Base-by-base conservation (phyloP, 1,140 invertebrate genomes). In the Drosophila mauritiana region DNA sequence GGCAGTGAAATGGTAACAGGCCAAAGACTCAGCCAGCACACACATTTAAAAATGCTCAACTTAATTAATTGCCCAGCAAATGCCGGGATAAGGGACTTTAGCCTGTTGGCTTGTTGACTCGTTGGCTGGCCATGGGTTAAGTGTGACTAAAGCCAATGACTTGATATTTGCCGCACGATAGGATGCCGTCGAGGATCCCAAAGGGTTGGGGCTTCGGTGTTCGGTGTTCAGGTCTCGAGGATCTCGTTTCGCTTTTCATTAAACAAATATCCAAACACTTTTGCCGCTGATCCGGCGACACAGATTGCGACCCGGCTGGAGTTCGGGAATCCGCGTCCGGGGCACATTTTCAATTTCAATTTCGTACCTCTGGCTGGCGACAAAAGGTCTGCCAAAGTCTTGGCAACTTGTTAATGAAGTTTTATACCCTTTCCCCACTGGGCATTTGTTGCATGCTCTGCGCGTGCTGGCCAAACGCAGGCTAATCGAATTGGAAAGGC, bases 241-340 rank as follows among this genome's bases (percentile, higher is more conserved):
- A 12, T 54, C 69, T 76, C 64, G 83, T 79, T 86, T 86, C 82
- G 79, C 82, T 86, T 78, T 86, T 86, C 83, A 86, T 86, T 86
- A 89, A 86, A 89, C 84, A 89, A 86, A 86, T 86, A 86, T 89
- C 79, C 83, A 86, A 86, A 86, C 84, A 88, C 84, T 73, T 86
- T 83, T 86, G 83, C 83, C 84, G 83, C 83, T 83, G 83, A 86
- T 86, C 70, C 84, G 84, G 69, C 81, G 72, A 86, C 84, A 79
- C 83, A 83, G 83, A 86, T 86, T 86, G 72, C 54, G 61, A 62
- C 63, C 59, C 53, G 40, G 54, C 59, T 73, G 52, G 52, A 49
- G 51, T 36, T 53, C 43, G 45, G 11, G 39, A 42, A 45, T 42
- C 57, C 36, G 12, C 22, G 55, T 48, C 25, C 73, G 48, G 48